Evolutionary conservation across 2,113 vertebrate species (phyloP).

Genomic region (Elephantulus edwardii): DNA sequence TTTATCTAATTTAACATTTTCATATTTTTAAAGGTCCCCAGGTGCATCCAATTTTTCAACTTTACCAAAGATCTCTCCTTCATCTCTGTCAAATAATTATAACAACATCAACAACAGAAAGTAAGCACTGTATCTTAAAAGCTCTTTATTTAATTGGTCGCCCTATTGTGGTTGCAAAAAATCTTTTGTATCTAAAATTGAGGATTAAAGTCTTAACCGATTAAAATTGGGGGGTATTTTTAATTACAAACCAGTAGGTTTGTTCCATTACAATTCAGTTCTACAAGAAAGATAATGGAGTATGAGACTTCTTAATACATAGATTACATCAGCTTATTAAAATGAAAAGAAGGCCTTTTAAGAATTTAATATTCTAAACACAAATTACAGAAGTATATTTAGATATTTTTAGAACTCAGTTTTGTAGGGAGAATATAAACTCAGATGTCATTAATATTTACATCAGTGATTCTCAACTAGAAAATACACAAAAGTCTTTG

Average conservation of each 20-base stretch:
- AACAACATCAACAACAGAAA: conserved; percentile 99
- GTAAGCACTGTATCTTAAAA: conserved; percentile 92
- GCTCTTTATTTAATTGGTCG: conserved; percentile 80
- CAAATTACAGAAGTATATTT: conserved; percentile 28
- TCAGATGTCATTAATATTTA: conserved; percentile 28
- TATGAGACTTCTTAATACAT: conserved; percentile 55
- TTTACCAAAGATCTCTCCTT: conserved; percentile 99
- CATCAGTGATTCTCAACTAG: conserved; percentile 3
- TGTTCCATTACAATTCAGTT: conserved; percentile 62
- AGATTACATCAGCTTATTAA: conserved; percentile 34
- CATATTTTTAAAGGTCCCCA: conserved; percentile 99
- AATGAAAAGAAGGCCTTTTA: conserved; percentile 30
- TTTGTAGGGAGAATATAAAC: conserved; percentile 33
- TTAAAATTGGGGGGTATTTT: conserved; percentile 73
- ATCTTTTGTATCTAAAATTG: conserved; percentile 69
- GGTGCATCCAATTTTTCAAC: conserved; percentile 99
- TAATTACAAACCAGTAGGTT: no score
- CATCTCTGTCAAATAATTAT: conserved; percentile 99
- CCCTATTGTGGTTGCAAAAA: conserved; percentile 73
- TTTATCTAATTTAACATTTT: conserved; percentile 90
- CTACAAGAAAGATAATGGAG: conserved; percentile 48
- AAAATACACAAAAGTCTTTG: not conserved
- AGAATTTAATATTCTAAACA: conserved; percentile 53
- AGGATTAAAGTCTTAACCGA: conserved; percentile 74
- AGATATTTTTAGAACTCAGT: conserved; percentile 7